phyloP scores from a whole-genome alignment of 1,140 invertebrate species.

The Forficula auricularia region DNA sequence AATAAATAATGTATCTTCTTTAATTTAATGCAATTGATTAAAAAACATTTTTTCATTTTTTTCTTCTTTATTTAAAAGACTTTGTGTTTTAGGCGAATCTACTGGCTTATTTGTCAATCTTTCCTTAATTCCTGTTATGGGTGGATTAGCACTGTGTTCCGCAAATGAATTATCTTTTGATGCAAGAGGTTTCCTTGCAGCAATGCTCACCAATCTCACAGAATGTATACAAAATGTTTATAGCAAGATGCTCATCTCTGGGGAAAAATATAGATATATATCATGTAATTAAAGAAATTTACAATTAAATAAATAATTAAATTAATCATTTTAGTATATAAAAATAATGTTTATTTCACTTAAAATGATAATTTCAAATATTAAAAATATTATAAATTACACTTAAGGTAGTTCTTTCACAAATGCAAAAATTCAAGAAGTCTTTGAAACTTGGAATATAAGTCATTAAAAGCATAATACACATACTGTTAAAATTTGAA shows the following conservation, averaged over 20 bases:
- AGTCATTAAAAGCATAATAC: too few relatives aligned
- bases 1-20: too few relatives aligned
- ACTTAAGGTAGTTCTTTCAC: too few relatives aligned
- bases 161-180: slow-evolving; percentile 69
- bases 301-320: slow-evolving; percentile 3
- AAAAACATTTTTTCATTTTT: too few relatives aligned
- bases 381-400: too few relatives aligned
- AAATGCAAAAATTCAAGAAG: too few relatives aligned
- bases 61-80: background rate
- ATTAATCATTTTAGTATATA: slow-evolving; percentile 11
- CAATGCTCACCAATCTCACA: slow-evolving; percentile 63
- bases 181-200: slow-evolving; percentile 54
- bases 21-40: too few relatives aligned
- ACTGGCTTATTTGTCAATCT: slow-evolving; percentile 60
- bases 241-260: slow-evolving; percentile 66
- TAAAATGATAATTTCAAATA: too few relatives aligned
- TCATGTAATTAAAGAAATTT: too few relatives aligned
- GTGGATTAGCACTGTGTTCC: slow-evolving; percentile 63
- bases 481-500: too few relatives aligned
- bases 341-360: slow-evolving; percentile 4
- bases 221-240: slow-evolving; percentile 78
- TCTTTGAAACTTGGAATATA: too few relatives aligned
- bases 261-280: slow-evolving; percentile 62
- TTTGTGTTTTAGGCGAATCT: slow-evolving; percentile 35
- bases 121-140: slow-evolving; percentile 70